These are phyloP conservation scores for Drosophila formosana DNA, from an alignment of 2,888 invertebrate genomes.

Conservation along the genomic window DNA sequence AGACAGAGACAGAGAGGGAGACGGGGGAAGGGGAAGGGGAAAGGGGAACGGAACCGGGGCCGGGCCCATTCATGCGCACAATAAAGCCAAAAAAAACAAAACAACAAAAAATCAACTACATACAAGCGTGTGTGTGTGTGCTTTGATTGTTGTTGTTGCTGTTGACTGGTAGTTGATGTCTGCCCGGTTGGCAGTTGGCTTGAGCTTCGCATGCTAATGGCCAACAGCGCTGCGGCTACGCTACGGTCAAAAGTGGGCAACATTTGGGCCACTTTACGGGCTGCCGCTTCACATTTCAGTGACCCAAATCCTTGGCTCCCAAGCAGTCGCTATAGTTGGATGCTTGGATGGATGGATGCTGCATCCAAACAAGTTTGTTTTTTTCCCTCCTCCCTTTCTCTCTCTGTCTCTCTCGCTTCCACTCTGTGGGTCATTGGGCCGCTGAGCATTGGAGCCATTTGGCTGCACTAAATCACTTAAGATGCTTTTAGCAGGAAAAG, in stretches of 20 bases:
- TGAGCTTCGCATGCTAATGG: constrained; percentile 71
- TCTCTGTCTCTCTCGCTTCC: neutral
- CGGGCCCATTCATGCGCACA: constrained; percentile 74
- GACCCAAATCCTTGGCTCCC: constrained; percentile 71
- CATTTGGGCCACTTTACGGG: constrained; percentile 76
- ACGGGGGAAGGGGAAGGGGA: constrained; percentile 1
- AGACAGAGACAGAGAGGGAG: constrained; percentile 19
- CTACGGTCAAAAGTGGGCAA: constrained; percentile 65
- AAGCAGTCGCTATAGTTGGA: constrained; percentile 43
- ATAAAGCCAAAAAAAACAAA: constrained; percentile 65
- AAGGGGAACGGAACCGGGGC: constrained; percentile 27
- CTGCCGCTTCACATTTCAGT: constrained; percentile 71
- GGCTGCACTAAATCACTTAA: constrained; percentile 79
- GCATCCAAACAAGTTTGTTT: constrained; percentile 63
- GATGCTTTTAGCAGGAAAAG: constrained; percentile 78
- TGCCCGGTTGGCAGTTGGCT: constrained; percentile 62
- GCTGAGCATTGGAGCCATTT: constrained; percentile 52
- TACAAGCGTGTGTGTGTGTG: constrained; percentile 32
- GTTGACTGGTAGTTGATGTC: constrained; percentile 47
- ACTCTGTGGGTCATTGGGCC: constrained; percentile 38
- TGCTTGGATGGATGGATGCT: constrained; percentile 43
- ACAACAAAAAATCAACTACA: constrained; percentile 59
- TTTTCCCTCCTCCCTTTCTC: neutral
- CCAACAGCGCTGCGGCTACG: constrained; percentile 24
- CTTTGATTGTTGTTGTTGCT: constrained; percentile 36